phyloP scores from a whole-genome alignment of 92 coral and sea anemone species.

The Virgularia gustaviana region DNA sequence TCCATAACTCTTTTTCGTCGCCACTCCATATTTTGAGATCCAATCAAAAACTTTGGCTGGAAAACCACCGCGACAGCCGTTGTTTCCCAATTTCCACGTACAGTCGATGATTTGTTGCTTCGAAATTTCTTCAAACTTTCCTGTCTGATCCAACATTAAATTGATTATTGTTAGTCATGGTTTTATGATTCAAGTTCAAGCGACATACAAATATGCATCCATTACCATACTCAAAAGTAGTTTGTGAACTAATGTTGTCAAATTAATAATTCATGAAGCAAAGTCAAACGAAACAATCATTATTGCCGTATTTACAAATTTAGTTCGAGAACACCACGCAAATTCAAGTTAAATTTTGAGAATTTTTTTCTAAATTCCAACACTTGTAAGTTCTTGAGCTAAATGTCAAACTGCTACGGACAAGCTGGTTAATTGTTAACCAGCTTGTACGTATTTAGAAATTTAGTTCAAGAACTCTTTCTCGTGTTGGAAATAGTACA shows the following conservation, averaged over 20 bases:
- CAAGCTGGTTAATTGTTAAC: too few species aligned
- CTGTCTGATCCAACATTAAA: conserved; percentile 65
- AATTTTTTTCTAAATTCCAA: too few species aligned
- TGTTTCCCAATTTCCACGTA: conserved; percentile 90
- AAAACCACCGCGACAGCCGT: conserved; percentile 88
- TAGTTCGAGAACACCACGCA: neutral
- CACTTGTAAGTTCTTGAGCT: too few species aligned
- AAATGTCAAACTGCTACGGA: too few species aligned
- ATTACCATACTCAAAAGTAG: neutral
- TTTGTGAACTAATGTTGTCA: too few species aligned
- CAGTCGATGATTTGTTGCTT: conserved; percentile 87
- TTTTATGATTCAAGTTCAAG: neutral
- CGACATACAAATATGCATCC: neutral
- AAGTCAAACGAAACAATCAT: too few species aligned
- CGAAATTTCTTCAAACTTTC: conserved; percentile 73
- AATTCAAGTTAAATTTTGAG: too few species aligned
- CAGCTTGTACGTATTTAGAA: too few species aligned
- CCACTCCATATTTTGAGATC: conserved; percentile 75
- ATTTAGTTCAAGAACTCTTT: too few species aligned
- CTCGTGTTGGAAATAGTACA: too few species aligned
- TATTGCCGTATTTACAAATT: too few species aligned
- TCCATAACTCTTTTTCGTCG: conserved; percentile 77
- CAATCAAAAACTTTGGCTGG: conserved; percentile 81
- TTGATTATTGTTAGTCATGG: neutral
- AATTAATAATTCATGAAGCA: too few species aligned